Evolutionary conservation across 2,888 invertebrate species (phyloP).

Genomic region (Trichopria drosophilae): DNA sequence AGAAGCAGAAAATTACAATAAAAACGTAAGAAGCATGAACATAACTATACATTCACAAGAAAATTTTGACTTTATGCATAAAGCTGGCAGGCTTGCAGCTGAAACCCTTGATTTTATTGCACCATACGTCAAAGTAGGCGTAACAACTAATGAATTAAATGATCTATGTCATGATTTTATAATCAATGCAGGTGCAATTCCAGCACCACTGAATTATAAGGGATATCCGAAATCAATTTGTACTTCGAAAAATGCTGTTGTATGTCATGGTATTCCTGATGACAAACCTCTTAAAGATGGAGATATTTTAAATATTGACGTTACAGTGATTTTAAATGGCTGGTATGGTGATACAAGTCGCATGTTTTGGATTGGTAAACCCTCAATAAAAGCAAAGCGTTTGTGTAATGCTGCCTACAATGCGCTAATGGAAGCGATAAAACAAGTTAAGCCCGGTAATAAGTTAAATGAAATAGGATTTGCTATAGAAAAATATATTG

Average conservation of each 20-base stretch:
- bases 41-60: slow-evolving; percentile 16
- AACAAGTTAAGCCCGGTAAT: slow-evolving; percentile 11
- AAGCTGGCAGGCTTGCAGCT: slow-evolving; percentile 19
- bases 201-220: slow-evolving; percentile 75
- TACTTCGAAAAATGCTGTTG: slow-evolving; percentile 88
- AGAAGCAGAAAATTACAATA: slow-evolving; percentile 13
- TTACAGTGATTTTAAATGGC: slow-evolving; percentile 64
- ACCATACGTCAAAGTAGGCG: too few species aligned
- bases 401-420: slow-evolving; percentile 7
- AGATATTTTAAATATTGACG: slow-evolving; percentile 88
- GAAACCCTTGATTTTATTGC: slow-evolving; percentile 14
- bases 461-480: slow-evolving; percentile 12
- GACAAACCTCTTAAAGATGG: slow-evolving; percentile 75
- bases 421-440: slow-evolving; percentile 10
- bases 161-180: too few species aligned
- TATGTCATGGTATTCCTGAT: slow-evolving; percentile 92
- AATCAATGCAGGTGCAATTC: too few species aligned
- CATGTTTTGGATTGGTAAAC: slow-evolving; percentile 14
- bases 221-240: slow-evolving; percentile 88
- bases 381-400: slow-evolving; percentile 13
- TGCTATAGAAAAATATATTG: slow-evolving; percentile 12
- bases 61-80: slow-evolving; percentile 18
- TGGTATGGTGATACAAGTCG: slow-evolving; percentile 21
- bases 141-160: too few species aligned
- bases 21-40: slow-evolving; percentile 16